Evolutionary conservation across 92 coral and sea anemone genomes (phyloP).

Genomic region (Palythoa caribaeorum): DNA sequence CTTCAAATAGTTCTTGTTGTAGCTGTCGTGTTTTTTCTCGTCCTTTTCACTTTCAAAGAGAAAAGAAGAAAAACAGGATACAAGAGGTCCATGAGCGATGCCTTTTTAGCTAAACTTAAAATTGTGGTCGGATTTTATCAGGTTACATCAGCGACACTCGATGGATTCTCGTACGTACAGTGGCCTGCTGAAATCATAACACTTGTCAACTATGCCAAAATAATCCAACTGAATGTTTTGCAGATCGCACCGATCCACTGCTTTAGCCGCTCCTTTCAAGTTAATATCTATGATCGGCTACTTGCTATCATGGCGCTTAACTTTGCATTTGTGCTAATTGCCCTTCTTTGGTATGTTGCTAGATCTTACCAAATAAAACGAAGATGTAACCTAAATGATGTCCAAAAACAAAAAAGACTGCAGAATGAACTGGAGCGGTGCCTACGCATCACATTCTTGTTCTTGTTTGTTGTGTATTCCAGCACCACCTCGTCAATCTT

Average conservation of each 20-base stretch:
- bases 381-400: no score
- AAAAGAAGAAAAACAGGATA: conserved; percentile 20
- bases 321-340: no score
- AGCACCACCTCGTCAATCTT: conserved; percentile 61
- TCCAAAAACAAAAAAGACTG: no score
- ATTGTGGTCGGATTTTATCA: conserved; percentile 69
- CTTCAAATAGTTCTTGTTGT: conserved; percentile 51
- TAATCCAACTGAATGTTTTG: no score
- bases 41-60: conserved; percentile 34
- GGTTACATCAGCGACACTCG: conserved; percentile 68
- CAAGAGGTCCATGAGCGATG: conserved; percentile 53
- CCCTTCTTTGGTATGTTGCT: no score
- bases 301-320: no score
- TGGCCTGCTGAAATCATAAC: conserved; percentile 69
- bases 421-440: conserved; percentile 1
- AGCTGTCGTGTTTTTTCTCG: conserved; percentile 13
- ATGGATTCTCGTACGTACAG: conserved; percentile 64
- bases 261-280: no score
- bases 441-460: conserved; percentile 51
- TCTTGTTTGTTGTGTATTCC: conserved; percentile 65
- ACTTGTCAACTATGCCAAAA: no score
- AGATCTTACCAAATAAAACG: no score
- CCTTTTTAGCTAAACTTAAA: conserved; percentile 66
- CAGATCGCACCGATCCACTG: no score
- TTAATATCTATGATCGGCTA: no score